phyloP scores from a whole-genome alignment of 2,888 invertebrate species.

The Euplexia lucipara region DNA sequence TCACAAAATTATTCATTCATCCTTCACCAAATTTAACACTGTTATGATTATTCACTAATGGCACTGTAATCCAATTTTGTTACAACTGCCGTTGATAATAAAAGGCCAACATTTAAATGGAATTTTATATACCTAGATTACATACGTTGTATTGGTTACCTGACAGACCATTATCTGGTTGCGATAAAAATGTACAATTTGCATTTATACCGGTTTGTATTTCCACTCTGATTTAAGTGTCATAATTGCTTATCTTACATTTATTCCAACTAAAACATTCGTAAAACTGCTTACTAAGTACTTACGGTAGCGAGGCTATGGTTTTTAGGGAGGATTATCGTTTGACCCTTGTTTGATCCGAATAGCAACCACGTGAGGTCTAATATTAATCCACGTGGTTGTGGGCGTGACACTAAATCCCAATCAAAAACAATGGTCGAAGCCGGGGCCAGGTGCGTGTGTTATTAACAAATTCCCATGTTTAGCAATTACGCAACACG shows the following conservation, averaged over 20 bases:
- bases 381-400: constrained; percentile 28
- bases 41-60: not conserved
- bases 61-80: not conserved
- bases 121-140: constrained; percentile 18
- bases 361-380: constrained; percentile 23
- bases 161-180: constrained; percentile 1
- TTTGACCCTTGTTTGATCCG: not conserved
- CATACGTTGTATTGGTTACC: constrained; percentile 2
- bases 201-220: constrained; percentile 1
- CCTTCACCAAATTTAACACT: not conserved
- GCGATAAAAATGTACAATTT: constrained; percentile 12
- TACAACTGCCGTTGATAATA: not conserved
- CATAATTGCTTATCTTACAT: not conserved
- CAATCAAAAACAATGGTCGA: constrained; percentile 35
- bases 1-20: not conserved
- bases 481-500: not conserved
- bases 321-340: constrained; percentile 22
- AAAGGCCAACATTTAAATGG: not conserved
- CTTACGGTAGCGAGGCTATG: not conserved
- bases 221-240: constrained; percentile 6
- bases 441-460: constrained; percentile 12
- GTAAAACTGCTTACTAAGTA: not conserved
- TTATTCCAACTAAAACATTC: not conserved
- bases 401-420: constrained; percentile 47
- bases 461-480: not conserved